Percentiles rank a stretch among this genome's conserved stretches.
Evolutionary conservation across 2,113 vertebrate species (phyloP).

Genomic region (Microtus ochrogaster): DNA sequence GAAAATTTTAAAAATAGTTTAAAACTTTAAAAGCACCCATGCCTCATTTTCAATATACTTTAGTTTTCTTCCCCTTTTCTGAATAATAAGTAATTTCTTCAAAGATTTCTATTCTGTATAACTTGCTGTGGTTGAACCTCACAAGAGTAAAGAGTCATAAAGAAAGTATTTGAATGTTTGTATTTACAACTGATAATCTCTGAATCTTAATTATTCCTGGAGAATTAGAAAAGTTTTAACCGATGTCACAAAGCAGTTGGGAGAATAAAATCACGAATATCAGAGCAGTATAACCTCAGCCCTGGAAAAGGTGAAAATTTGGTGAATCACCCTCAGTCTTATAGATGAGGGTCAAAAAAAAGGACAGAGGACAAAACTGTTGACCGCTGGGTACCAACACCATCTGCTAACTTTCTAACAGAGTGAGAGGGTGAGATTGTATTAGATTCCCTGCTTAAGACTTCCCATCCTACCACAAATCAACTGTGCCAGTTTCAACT

Average conservation of each 20-base stretch:
- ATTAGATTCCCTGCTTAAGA: too few relatives aligned
- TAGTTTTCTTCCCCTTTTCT: background rate
- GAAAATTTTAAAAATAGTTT: background rate
- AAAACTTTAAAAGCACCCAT: background rate
- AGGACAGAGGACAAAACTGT: background rate
- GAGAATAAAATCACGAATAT: background rate
- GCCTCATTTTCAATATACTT: background rate
- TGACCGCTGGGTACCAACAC: background rate
- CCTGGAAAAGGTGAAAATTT: background rate
- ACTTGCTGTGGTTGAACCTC: background rate
- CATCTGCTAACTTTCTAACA: background rate
- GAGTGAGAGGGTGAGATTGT: background rate
- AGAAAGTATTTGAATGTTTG: background rate
- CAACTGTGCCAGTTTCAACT: background rate
- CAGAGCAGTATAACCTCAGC: background rate
- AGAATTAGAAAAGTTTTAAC: background rate
- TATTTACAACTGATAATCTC: background rate
- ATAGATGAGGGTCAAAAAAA: background rate
- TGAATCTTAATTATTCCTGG: background rate
- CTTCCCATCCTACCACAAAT: background rate
- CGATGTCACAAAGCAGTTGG: background rate
- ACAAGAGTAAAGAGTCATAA: background rate
- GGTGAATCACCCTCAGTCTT: background rate
- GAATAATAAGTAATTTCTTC: background rate
- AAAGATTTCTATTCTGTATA: background rate